A percentile compares a stretch with the other conserved stretches of the same genome.
These are phyloP conservation scores for Leucopsar rothschildi DNA, from an alignment of 2,113 vertebrate species.

Conservation along the genomic window DNA sequence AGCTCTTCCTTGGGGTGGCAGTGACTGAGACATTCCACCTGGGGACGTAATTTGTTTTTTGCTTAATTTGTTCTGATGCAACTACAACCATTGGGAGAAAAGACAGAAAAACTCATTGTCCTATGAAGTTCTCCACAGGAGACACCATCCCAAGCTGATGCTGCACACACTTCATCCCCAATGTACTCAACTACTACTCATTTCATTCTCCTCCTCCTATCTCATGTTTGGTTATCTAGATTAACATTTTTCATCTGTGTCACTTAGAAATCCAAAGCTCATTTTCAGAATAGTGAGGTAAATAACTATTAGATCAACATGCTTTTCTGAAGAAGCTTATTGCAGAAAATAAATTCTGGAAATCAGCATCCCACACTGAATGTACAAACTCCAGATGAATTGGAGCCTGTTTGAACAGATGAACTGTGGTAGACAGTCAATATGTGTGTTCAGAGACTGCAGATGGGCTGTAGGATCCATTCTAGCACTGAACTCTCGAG, in stretches of 20 bases:
- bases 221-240: neutral
- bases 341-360: neutral
- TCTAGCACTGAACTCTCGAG: neutral
- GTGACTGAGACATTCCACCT: neutral
- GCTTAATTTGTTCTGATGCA: neutral
- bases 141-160: neutral
- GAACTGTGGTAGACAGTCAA: neutral
- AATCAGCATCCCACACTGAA: neutral
- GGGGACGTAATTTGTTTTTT: neutral
- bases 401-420: neutral
- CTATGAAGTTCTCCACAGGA: neutral
- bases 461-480: neutral
- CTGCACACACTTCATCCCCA: neutral
- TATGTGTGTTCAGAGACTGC: neutral
- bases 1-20: constrained; percentile 22
- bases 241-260: neutral
- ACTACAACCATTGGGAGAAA: neutral
- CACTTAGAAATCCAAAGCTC: neutral
- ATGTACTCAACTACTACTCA: neutral
- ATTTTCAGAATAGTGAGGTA: neutral
- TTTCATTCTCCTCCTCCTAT: neutral
- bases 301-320: neutral
- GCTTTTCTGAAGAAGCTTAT: neutral
- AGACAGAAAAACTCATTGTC: neutral
- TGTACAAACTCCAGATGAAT: neutral